phyloP scores from a whole-genome alignment of 1,140 invertebrate species.

The Hesperophylax magnus region DNA sequence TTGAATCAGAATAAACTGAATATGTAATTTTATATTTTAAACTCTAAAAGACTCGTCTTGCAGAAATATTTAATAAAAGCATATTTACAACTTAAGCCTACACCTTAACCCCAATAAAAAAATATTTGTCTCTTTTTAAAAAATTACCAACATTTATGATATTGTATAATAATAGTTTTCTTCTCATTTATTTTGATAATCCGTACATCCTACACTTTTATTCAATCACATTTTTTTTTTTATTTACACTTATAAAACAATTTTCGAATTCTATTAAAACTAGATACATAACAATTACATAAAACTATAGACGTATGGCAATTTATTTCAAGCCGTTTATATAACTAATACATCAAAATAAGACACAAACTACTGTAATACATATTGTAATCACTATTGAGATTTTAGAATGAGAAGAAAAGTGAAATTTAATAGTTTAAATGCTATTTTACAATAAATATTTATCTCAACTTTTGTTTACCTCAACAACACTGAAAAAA shows the following conservation, averaged over 20 bases:
- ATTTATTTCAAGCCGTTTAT: slow-evolving; percentile 45
- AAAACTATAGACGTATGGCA: slow-evolving; percentile 55
- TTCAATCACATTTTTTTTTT: slow-evolving; percentile 52
- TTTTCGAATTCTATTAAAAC: slow-evolving; percentile 51
- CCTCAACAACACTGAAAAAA: neutral
- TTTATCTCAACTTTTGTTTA: slow-evolving; percentile 1
- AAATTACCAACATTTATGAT: slow-evolving; percentile 55
- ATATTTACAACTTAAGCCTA: slow-evolving; percentile 56
- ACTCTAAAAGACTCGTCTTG: slow-evolving; percentile 22
- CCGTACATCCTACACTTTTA: slow-evolving; percentile 18
- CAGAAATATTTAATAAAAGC: slow-evolving; percentile 43
- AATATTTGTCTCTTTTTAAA: slow-evolving; percentile 56
- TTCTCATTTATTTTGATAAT: slow-evolving; percentile 43
- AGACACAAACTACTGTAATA: neutral
- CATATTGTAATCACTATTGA: neutral
- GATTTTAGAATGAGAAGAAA: neutral
- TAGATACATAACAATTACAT: slow-evolving; percentile 50
- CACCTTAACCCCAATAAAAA: slow-evolving; percentile 57
- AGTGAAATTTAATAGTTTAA: neutral
- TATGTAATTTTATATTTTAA: neutral
- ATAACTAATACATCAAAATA: slow-evolving; percentile 25
- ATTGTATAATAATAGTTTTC: slow-evolving; percentile 49
- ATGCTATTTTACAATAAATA: slow-evolving; percentile 28
- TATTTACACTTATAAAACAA: slow-evolving; percentile 54
- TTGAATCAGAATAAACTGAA: slow-evolving; percentile 8